These are phyloP conservation scores for Drosophila tristis DNA, from an alignment of 1,140 invertebrate genomes.

Conservation along the genomic window DNA sequence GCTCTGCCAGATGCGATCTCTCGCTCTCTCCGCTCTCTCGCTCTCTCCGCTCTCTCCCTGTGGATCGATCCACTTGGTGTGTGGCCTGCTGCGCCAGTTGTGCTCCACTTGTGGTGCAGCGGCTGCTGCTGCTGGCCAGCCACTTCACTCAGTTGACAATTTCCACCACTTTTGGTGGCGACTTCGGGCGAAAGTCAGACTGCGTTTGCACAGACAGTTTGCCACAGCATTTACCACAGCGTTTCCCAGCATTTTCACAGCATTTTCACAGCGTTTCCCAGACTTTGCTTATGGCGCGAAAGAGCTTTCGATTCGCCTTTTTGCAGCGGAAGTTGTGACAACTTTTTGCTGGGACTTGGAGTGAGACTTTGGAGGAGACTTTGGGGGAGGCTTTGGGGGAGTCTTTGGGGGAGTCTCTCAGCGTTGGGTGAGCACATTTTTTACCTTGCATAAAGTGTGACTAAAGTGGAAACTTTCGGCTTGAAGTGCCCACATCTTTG, in stretches of 20 bases:
- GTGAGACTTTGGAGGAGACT: neutral
- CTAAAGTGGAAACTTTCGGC: neutral
- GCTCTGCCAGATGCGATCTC: constrained; percentile 38
- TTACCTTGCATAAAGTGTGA: neutral
- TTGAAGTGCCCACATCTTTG: neutral
- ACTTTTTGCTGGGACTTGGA: too few relatives aligned
- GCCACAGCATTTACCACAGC: neutral
- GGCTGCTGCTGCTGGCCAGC: constrained; percentile 10
- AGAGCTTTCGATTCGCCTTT: constrained; percentile 16
- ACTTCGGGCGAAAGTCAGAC: constrained; percentile 70
- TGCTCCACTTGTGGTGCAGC: constrained; percentile 47
- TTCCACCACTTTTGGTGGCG: constrained; percentile 71
- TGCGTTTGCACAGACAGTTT: constrained; percentile 36
- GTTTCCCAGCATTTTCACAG: neutral
- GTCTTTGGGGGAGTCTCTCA: neutral
- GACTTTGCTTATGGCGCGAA: neutral
- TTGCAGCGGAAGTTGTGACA: constrained; percentile 12
- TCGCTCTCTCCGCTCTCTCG: neutral
- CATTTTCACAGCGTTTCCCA: neutral
- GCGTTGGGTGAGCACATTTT: too few relatives aligned
- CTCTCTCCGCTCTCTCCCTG: constrained; percentile 9
- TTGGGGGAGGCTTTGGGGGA: too few relatives aligned
- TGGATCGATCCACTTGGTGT: constrained; percentile 47
- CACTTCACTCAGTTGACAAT: constrained; percentile 62
- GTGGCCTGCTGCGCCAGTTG: constrained; percentile 36